phyloP scores from a whole-genome alignment of 2,888 invertebrate genomes.

The Petrolisthes manimaculis region DNA sequence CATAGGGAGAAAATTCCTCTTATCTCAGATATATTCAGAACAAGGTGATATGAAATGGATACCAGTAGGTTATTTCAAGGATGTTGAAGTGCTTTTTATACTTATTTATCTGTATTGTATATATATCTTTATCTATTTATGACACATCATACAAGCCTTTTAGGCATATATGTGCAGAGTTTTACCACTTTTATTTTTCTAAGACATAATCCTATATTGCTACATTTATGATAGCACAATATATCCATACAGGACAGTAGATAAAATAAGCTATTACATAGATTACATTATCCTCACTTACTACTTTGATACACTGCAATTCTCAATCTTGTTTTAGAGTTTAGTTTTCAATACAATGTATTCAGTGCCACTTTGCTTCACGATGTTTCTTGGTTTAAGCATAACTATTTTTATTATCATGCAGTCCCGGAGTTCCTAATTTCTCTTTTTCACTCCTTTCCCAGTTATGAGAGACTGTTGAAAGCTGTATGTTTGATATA shows the following conservation, averaged over 20 bases:
- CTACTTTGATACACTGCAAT: conserved; percentile 1
- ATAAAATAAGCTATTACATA: background rate
- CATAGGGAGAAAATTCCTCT: background rate
- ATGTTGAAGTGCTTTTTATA: conserved; percentile 21
- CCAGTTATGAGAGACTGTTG: conserved; percentile 20
- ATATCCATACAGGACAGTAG: conserved; percentile 23
- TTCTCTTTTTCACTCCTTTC: conserved; percentile 27
- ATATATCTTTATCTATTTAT: conserved; percentile 34
- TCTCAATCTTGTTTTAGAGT: conserved; percentile 3
- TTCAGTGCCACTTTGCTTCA: conserved; percentile 8
- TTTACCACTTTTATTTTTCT: conserved; percentile 20
- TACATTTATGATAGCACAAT: conserved; percentile 31
- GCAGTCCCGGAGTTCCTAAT: conserved; percentile 56
- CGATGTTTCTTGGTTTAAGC: background rate
- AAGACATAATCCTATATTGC: conserved; percentile 27
- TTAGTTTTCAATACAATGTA: conserved; percentile 6
- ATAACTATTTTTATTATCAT: conserved; percentile 8
- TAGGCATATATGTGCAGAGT: conserved; percentile 36
- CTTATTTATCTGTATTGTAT: conserved; percentile 38
- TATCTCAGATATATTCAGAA: conserved; percentile 16
- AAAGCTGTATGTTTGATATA: conserved; percentile 30
- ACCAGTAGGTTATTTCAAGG: background rate
- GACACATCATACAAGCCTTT: conserved; percentile 26
- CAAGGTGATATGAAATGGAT: conserved; percentile 6
- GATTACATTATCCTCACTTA: background rate